Base-by-base conservation (phyloP, 53 echinoderm and acorn worm species). In the Antedon mediterranea region DNA sequence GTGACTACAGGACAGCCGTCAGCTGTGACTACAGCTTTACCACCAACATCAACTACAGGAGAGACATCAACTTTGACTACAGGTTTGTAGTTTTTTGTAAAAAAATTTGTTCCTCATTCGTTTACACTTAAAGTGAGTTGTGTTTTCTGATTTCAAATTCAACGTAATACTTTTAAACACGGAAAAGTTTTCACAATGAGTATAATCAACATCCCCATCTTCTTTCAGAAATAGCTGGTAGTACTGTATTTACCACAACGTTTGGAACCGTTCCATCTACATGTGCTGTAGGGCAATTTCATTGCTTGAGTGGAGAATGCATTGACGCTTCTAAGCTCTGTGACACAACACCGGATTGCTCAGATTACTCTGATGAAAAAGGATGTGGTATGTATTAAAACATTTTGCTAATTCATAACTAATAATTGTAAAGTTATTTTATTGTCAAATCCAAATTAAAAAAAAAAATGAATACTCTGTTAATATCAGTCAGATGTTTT, bases 371-470 rank as follows among this genome's bases (percentile, higher is more conserved):
- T 6, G 92, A 92, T 82, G 92, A 92, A 80, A 79, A 75, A 32
- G 89, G 89, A 75, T 92, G 92, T 83, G 92, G 92, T 92, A 71
- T 85, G 92, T 80, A 8, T 32, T 23, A 31, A 32, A n/a, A n/a
- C n/a, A n/a, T 27, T 30, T 15, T 57, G 70, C 26, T 57, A 15
- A 57, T 18, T 57, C 70, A n/a, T n/a, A n/a, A n/a, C n/a, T n/a
- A n/a, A n/a, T n/a, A n/a, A n/a, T n/a, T n/a, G n/a, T n/a, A n/a
- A n/a, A n/a, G n/a, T n/a, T n/a, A n/a, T n/a, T n/a, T n/a, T n/a
- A n/a, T n/a, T n/a, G n/a, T n/a, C n/a, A n/a, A n/a, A n/a, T n/a
- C n/a, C n/a, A n/a, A n/a, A n/a, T n/a, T n/a, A n/a, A n/a, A n/a
- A n/a, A n/a, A n/a, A n/a, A n/a, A n/a, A n/a, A n/a, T n/a, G n/a